phyloP scores from a whole-genome alignment of 2,113 vertebrate species.

The Oncorhynchus gorbuscha region DNA sequence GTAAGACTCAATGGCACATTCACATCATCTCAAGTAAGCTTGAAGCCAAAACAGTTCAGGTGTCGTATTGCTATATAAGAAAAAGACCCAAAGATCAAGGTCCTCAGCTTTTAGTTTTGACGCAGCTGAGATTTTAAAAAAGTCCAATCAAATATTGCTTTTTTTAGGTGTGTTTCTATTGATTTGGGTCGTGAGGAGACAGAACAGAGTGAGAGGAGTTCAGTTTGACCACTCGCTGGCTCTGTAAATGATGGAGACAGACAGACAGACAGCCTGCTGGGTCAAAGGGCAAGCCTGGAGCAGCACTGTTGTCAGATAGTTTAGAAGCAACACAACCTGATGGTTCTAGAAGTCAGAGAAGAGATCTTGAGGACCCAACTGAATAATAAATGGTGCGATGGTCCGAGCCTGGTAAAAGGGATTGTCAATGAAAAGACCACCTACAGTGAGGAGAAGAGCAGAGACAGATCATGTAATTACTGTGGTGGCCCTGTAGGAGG shows the following conservation, averaged over 20 bases:
- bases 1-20: slow-evolving; percentile 72
- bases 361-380: slow-evolving; percentile 98
- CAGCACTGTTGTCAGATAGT: slow-evolving; percentile 25
- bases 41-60: slow-evolving; percentile 65
- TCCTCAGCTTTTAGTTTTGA: slow-evolving; percentile 38
- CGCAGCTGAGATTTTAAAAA: slow-evolving; percentile 48
- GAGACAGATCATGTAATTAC: slow-evolving; percentile 84
- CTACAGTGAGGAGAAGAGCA: slow-evolving; percentile 90
- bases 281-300: slow-evolving; percentile 30
- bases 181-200: slow-evolving; percentile 35
- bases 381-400: slow-evolving; percentile 98
- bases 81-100: slow-evolving; percentile 56
- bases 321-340: slow-evolving; percentile 80
- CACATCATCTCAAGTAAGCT: slow-evolving; percentile 75
- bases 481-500: slow-evolving; percentile 71
- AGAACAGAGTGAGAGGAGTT: slow-evolving; percentile 35
- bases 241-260: slow-evolving; percentile 23
- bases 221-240: slow-evolving; percentile 33
- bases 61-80: slow-evolving; percentile 77
- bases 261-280: slow-evolving; percentile 47
- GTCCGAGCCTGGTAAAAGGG: slow-evolving; percentile 98
- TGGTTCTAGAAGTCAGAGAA: slow-evolving; percentile 99
- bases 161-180: slow-evolving; percentile 54
- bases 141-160: slow-evolving; percentile 74
- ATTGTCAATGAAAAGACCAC: slow-evolving; percentile 99